Evolutionary conservation across 2,113 vertebrate genomes (phyloP).

Genomic region (Chlorodrepanis virens): DNA sequence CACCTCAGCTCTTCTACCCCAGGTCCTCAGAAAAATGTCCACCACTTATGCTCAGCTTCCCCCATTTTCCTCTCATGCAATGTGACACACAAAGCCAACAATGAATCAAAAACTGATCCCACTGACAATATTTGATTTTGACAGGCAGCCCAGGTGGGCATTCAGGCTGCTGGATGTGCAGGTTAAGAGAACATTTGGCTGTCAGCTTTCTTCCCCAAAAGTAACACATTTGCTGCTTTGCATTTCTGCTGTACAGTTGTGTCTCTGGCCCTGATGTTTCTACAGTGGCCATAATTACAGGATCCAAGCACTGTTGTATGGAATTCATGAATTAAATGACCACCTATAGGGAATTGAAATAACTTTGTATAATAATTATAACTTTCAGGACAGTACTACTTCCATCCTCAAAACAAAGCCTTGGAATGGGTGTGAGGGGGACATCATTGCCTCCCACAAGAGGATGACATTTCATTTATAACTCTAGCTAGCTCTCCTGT

Average conservation of each 20-base stretch:
- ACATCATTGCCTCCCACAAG: neutral
- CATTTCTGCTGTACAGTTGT: neutral
- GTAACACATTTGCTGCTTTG: neutral
- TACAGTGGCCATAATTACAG: neutral
- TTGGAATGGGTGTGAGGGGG: neutral
- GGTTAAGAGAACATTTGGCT: neutral
- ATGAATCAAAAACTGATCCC: neutral
- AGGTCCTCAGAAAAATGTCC: neutral
- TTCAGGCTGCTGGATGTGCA: neutral
- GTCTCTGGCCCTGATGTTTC: neutral
- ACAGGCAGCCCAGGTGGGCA: neutral
- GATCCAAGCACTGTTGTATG: neutral
- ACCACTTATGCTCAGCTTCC: neutral
- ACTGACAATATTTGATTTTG: neutral
- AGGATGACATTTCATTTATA: neutral
- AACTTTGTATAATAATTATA: neutral
- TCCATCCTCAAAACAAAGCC: neutral
- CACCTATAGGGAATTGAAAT: neutral
- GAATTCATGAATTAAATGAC: constrained; percentile 11
- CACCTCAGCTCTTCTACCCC: neutral
- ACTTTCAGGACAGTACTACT: neutral
- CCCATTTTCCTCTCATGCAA: neutral
- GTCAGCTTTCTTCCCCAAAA: neutral
- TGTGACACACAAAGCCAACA: neutral
- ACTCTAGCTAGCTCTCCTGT: neutral